Evolutionary conservation across 1,140 invertebrate genomes (phyloP), one percentile per base, ranked within the genome.

Genomic region (Elysia chlorotica): DNA sequence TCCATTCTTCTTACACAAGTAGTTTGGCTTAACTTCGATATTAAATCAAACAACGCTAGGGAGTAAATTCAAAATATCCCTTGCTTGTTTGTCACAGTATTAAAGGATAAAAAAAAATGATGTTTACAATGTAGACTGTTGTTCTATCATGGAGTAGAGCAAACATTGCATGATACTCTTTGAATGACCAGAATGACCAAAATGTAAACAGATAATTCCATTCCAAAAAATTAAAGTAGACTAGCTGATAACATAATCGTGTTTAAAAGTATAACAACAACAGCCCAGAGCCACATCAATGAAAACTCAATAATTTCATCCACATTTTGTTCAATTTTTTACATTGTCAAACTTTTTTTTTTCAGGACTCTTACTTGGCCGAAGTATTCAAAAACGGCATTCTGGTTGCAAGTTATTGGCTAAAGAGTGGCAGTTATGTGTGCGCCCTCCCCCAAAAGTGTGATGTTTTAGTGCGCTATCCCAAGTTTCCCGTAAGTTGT

Each of bases 401-500:
- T 41, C 62, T 75, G 23, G 61, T 81, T 3, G 73, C 78, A 5
- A 76, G 78, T 10, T 84, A 81, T 74, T 82, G 78, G 78, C 25
- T 84, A 48, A 78, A 76, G 21, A 66, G 67, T 53, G 81, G 76
- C 38, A 75, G 70, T 6, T 84, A 82, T 63, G 66, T 41, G 6
- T 74, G 78, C 37, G 62, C 69, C 37, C n/a, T 79, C 21, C 71
- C 71, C 33, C 33, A 65, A 53, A 30, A 73, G 63, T 72, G 36
- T 37, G 54, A 70, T 28, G 78, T 76, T 54, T 56, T 80, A 17
- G 67, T 84, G 19, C 76, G 73, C 23, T 80, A 78, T 65, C 82
- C 81, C 30, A 82, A 82, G 71, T 81, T 78, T 67, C 82, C 80
- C n/a, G 82, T 84, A 78, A 76, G 77, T 74, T 23, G 21, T 23